These are phyloP conservation scores for Drosophila cardini DNA, from an alignment of 1,140 invertebrate species.

Conservation along the genomic window DNA sequence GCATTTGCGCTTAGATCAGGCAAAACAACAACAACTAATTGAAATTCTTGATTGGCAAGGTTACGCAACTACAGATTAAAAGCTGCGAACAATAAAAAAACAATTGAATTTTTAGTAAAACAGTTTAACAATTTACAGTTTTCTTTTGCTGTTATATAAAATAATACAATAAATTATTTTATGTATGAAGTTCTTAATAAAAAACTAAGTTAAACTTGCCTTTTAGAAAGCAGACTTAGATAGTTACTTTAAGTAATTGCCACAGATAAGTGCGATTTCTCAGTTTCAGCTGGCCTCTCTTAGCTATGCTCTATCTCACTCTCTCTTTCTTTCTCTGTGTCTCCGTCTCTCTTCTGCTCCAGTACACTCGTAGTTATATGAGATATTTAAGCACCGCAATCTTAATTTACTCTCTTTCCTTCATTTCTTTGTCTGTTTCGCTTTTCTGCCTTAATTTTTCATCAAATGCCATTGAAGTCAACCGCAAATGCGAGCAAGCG, in stretches of 20 bases:
- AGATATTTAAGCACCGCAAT: slow-evolving; percentile 20
- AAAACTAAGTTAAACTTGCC: too few species aligned
- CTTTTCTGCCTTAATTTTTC: slow-evolving; percentile 51
- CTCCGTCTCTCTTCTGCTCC: background rate
- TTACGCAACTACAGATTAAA: slow-evolving; percentile 30
- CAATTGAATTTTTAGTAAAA: slow-evolving; percentile 1
- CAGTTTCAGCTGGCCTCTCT: background rate
- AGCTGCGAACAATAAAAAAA: background rate
- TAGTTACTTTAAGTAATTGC: slow-evolving; percentile 7
- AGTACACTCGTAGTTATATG: background rate
- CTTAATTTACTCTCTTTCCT: background rate
- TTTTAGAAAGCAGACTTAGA: background rate
- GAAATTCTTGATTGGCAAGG: slow-evolving; percentile 49
- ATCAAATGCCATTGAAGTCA: slow-evolving; percentile 64
- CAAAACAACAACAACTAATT: slow-evolving; percentile 53
- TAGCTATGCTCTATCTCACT: background rate
- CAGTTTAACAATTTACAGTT: too few species aligned
- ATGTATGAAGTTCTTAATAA: too few species aligned
- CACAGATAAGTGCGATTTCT: background rate
- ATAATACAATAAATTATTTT: too few species aligned
- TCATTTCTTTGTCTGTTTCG: slow-evolving; percentile 1
- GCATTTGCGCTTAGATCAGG: slow-evolving; percentile 49
- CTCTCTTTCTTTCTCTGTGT: background rate
- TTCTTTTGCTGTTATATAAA: too few species aligned
- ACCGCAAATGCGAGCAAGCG: slow-evolving; percentile 43